A percentile compares a stretch with the other conserved stretches of the same genome.
These are phyloP conservation scores for Anas platyrhynchos DNA, from an alignment of 2,113 vertebrate genomes.

Conservation along the genomic window DNA sequence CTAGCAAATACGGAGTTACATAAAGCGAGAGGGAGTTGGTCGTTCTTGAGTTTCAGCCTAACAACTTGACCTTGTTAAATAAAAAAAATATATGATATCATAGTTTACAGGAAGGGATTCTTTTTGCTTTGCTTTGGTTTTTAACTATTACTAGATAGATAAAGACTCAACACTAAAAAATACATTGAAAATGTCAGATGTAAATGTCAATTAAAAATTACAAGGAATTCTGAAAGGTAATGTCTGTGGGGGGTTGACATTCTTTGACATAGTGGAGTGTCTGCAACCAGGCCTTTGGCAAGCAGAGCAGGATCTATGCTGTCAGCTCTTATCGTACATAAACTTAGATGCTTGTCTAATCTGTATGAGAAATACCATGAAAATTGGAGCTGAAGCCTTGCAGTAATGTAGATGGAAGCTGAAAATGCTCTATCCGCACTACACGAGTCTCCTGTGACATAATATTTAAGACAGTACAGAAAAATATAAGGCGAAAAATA, in stretches of 20 bases:
- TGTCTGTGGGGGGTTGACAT: conserved; percentile 80
- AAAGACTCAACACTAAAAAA: conserved; percentile 75
- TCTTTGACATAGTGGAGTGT: conserved; percentile 81
- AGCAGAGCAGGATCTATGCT: conserved; percentile 81
- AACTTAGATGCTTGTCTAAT: conserved; percentile 80
- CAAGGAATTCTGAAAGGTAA: conserved; percentile 83
- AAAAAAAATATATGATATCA: conserved; percentile 64
- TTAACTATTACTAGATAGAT: conserved; percentile 59
- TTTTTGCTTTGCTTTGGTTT: conserved; percentile 37
- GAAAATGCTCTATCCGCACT: conserved; percentile 38
- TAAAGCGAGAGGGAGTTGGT: conserved; percentile 45
- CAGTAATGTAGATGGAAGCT: conserved; percentile 49
- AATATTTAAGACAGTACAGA: conserved; percentile 47
- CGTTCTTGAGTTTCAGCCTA: conserved; percentile 66
- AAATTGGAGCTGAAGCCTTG: conserved; percentile 70
- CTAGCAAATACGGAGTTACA: conserved; percentile 20
- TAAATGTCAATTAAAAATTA: conserved; percentile 93
- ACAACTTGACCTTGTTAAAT: conserved; percentile 65
- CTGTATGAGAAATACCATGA: conserved; percentile 78
- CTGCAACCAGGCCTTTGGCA: conserved; percentile 81
- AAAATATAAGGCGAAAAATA: conserved; percentile 33
- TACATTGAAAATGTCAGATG: conserved; percentile 86
- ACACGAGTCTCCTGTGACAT: conserved; percentile 42
- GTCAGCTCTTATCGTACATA: conserved; percentile 81
- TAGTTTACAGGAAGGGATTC: conserved; percentile 58